A percentile compares a stretch with the other conserved stretches of the same genome.
phyloP scores from a whole-genome alignment of 1,140 invertebrate species.

The Cotesia chilonis region DNA sequence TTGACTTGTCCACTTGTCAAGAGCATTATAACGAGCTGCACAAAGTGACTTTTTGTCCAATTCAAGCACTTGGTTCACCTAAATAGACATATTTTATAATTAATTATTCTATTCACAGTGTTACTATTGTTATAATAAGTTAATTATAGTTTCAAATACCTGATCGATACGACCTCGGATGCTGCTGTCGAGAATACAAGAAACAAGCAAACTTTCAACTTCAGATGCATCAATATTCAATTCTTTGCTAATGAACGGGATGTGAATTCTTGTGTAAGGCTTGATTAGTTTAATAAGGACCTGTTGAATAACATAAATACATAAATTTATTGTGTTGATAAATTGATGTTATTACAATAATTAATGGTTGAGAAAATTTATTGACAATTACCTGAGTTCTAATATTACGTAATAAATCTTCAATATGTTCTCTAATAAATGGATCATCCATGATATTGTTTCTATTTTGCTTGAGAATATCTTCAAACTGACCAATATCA shows the following conservation, averaged over 20 bases:
- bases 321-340: conserved; percentile 3
- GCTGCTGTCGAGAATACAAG: conserved; percentile 98
- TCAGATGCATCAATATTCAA: conserved; percentile 96
- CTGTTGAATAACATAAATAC: conserved; percentile 52
- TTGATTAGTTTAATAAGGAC: conserved; percentile 97
- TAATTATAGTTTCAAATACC: conserved; percentile 53
- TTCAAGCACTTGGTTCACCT: conserved; percentile 92
- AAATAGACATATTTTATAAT: conserved; percentile 37
- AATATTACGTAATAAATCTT: conserved; percentile 97
- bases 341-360: neutral
- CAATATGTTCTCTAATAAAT: conserved; percentile 99
- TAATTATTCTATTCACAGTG: conserved; percentile 13
- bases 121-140: conserved; percentile 12
- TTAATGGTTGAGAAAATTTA: neutral
- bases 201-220: conserved; percentile 97
- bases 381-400: conserved; percentile 79
- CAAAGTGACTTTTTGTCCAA: conserved; percentile 83
- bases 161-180: conserved; percentile 97
- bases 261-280: conserved; percentile 97
- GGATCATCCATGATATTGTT: conserved; percentile 99
- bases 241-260: conserved; percentile 97
- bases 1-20: conserved; percentile 97
- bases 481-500: conserved; percentile 98
- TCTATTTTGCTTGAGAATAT: conserved; percentile 93
- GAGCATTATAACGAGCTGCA: conserved; percentile 87